Evolutionary conservation across 2,797 vertebrate genomes (phyloP), one percentile per base, ranked within the genome.

Genomic region (Antennarius maculatus): DNA sequence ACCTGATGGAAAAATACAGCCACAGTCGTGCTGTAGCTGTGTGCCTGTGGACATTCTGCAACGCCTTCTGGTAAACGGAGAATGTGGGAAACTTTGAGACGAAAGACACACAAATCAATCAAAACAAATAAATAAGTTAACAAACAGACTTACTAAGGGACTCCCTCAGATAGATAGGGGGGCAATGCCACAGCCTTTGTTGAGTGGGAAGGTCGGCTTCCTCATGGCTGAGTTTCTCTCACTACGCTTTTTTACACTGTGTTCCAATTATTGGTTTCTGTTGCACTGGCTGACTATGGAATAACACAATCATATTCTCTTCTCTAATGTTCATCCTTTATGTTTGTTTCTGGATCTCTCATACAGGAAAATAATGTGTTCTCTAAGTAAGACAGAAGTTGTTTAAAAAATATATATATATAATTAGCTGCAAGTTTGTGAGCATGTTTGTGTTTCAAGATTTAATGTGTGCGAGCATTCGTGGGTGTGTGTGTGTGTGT

Each of bases 241-340:
- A 96, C 95, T 93, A 93, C 93, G 95, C 88, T 98, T 99, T 98
- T 99, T 96, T 98, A 98, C 96, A 96, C 96, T 97, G 96, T 97
- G 96, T 97, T 96, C 95, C 94, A 95, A 94, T 95, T 97, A 93
- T 93, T 93, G 91, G 72, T 95, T 96, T 95, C 85, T 91, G 96
- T 96, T 96, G 96, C 97, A 96, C 94, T 97, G 96, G 96, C 96
- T 95, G 95, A 94, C 93, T 94, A 94, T 93, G 94, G 94, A 94
- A 94, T 93, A 86, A 82, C 86, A 89, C 83, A 79, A 88, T 89
- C 86, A 90, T 84, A 74, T 85, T 85, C 83, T 84, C 79, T 89
- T 83, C 23, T 89, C 73, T 84, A 79, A 89, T 70, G 70, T 76
- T 78, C 86, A 89, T 83, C 66, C 66, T 92, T 87, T 86, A 76